Percentiles rank a stretch among this genome's conserved stretches.
Conservation (phyloP, 2,113 vertebrate genomes). For the Anarrhichthys ocellatus region DNA sequence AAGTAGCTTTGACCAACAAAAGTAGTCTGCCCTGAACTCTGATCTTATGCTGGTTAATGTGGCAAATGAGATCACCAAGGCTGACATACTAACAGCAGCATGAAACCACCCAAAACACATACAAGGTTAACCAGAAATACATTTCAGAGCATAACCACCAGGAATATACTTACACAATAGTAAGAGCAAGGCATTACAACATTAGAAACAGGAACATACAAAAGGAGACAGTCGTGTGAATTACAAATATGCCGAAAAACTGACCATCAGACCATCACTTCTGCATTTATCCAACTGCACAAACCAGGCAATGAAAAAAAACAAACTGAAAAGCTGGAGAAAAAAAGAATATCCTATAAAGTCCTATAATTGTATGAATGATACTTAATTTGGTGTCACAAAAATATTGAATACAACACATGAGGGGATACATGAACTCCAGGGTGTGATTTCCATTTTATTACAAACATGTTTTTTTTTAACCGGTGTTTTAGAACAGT, state of each 20-base stretch:
- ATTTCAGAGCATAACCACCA: background rate
- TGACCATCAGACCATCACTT: background rate
- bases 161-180: background rate
- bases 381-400: background rate
- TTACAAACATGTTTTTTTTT: background rate
- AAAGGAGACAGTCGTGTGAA: background rate
- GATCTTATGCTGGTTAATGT: background rate
- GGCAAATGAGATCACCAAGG: background rate
- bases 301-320: background rate
- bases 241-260: background rate
- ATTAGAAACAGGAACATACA: background rate
- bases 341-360: background rate
- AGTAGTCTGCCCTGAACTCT: background rate
- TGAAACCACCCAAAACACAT: background rate
- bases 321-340: background rate
- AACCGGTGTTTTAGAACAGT: background rate
- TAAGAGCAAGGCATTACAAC: background rate
- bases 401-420: background rate
- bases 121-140: background rate
- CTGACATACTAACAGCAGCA: background rate
- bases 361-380: background rate
- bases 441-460: background rate
- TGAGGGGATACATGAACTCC: background rate
- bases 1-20: background rate
- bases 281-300: background rate